Evolutionary conservation across 2,113 vertebrate species (phyloP), one percentile per base, ranked within the genome.

Genomic region (Sinosuthora webbiana): DNA sequence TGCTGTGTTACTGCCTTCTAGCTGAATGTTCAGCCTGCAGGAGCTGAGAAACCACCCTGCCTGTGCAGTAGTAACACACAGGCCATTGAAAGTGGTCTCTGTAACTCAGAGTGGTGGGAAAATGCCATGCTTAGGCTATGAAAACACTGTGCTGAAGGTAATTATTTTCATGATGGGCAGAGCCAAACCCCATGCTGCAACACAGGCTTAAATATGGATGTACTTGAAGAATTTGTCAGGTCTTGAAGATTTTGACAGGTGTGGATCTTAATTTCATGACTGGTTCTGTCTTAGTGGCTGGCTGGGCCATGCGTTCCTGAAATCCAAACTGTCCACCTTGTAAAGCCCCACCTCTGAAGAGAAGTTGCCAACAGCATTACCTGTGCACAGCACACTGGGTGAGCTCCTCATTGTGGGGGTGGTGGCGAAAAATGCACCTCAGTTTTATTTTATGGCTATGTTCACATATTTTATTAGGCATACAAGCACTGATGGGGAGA

Each of bases 1-100:
- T 73, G 57, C 74, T 69, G 31, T 53, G 49, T 75, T 94, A n/a
- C 52, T 50, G 10, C 45, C 31, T 94, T 84, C 68, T 62, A 86
- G 35, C 13, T 67, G 52, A 56, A 60, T 1, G 3, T 65, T 79
- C 79, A 93, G 44, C 13, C 35, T 73, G 49, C n/a, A 78, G 52
- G 28, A 83, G 47, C 56, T 10, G 17, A 73, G 52, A 68, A 74
- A 63, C 47, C 4, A 17, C 33, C n/a, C 44, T 73, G 53, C 41
- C 64, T 91, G 21, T 67, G 47, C 3, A 5, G 16, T 21, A 74
- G 47, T 49, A 60, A 78, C 24, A 35, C 52, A 60, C 0, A 0
- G 74, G n/a, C 35, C 50, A 65, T 15, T 69, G 82, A 87, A 94
- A 93, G 63, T 57, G 9, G 16, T 78, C 59, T 57, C 83, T 3